Percentiles rank a stretch among this genome's conserved stretches.
These are phyloP conservation scores for Plebejus anna DNA, from an alignment of 2,888 invertebrate species.

Conservation along the genomic window DNA sequence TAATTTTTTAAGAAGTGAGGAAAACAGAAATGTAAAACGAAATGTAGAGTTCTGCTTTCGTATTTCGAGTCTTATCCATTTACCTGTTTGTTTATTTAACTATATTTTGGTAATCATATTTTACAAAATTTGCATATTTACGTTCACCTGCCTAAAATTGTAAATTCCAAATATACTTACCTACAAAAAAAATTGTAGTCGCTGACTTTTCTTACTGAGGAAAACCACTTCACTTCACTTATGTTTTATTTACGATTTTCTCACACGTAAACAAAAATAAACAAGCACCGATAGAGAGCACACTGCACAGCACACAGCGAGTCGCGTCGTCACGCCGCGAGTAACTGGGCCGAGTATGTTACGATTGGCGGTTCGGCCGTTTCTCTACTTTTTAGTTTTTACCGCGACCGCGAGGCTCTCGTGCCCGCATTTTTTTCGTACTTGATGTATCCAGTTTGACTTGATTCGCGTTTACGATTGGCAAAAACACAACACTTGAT, in stretches of 20 bases:
- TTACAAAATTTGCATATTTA: background rate
- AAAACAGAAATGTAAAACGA: background rate
- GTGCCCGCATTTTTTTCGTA: slow-evolving; percentile 34
- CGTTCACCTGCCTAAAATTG: background rate
- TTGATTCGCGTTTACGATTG: slow-evolving; percentile 15
- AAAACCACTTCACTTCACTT: slow-evolving; percentile 31
- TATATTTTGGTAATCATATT: background rate
- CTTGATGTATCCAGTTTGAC: slow-evolving; percentile 20
- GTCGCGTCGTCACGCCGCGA: slow-evolving; percentile 53
- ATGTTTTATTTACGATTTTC: slow-evolving; percentile 29
- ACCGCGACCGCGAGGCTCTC: slow-evolving; percentile 34
- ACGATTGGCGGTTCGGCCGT: slow-evolving; percentile 44
- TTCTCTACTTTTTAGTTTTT: slow-evolving; percentile 38
- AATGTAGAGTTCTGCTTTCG: background rate
- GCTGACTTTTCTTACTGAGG: slow-evolving; percentile 15
- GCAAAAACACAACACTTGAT: background rate
- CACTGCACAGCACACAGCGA: background rate
- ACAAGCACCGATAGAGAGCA: slow-evolving; percentile 32
- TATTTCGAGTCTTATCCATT: background rate
- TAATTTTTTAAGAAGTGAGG: background rate
- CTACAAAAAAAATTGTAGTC: slow-evolving; percentile 18
- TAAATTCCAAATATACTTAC: background rate
- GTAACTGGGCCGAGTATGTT: slow-evolving; percentile 54
- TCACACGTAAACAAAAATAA: slow-evolving; percentile 34
- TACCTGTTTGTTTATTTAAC: background rate